Evolutionary conservation across 2,797 vertebrate genomes (phyloP).

Genomic region (Triplophysa bombifrons): DNA sequence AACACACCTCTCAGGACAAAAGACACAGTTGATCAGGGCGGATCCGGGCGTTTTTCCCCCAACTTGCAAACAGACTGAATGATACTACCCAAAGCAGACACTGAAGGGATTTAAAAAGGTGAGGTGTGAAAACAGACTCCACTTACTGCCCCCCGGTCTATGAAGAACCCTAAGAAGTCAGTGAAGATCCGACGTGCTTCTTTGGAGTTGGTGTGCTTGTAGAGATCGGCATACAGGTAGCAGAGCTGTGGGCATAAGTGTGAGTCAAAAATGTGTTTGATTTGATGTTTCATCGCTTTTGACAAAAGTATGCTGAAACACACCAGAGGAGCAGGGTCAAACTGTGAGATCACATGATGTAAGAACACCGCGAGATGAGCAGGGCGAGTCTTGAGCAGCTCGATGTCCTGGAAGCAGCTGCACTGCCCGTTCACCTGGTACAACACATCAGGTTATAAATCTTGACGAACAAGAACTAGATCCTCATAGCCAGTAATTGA

Average conservation of each 20-base stretch:
- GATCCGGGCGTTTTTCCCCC: background rate
- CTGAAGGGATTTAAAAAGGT: conserved; percentile 6
- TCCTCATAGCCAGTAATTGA: background rate
- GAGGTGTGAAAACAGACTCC: conserved; percentile 3
- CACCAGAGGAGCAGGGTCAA: conserved; percentile 93
- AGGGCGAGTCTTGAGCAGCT: conserved; percentile 87
- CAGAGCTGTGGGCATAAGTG: conserved; percentile 78
- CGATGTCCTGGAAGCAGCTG: conserved; percentile 92
- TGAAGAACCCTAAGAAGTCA: conserved; percentile 90
- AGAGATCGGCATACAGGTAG: conserved; percentile 93
- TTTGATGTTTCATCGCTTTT: background rate
- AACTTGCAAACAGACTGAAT: conserved; percentile 1
- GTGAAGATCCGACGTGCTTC: conserved; percentile 93
- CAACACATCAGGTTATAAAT: background rate
- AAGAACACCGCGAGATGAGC: conserved; percentile 94
- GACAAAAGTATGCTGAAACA: background rate
- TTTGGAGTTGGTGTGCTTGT: conserved; percentile 97
- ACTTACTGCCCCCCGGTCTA: conserved; percentile 92
- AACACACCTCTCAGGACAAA: conserved; percentile 34
- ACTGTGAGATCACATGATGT: conserved; percentile 96
- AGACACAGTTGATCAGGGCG: conserved; percentile 9
- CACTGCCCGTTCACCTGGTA: conserved; percentile 86
- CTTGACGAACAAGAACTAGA: background rate
- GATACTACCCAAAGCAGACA: conserved; percentile 16
- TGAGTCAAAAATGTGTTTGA: background rate